Conservation (phyloP, 92 coral and sea anemone genomes). For the Galaxea fascicularis region DNA sequence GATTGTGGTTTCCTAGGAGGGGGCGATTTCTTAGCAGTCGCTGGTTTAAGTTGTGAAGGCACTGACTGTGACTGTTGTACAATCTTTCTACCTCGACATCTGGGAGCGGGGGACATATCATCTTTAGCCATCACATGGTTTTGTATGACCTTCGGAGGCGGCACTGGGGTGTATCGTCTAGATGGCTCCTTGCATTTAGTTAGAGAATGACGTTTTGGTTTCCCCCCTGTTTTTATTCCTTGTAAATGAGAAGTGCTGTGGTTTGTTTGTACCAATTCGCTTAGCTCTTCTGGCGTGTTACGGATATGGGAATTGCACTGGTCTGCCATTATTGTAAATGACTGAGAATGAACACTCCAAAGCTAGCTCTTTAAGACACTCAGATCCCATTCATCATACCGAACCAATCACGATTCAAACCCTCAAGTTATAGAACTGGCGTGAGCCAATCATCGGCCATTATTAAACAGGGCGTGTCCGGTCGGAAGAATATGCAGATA, state of each 20-base stretch:
- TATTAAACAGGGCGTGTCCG: neutral
- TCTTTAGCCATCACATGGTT: neutral
- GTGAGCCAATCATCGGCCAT: neutral
- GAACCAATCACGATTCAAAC: neutral
- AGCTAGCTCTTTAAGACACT: neutral
- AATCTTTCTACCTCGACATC: neutral
- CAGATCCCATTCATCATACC: neutral
- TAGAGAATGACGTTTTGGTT: neutral
- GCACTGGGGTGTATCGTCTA: neutral
- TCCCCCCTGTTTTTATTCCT: conserved; percentile 5
- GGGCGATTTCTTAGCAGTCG: neutral
- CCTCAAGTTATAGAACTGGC: neutral
- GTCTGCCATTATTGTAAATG: neutral
- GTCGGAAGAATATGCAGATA: neutral
- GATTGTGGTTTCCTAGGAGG: neutral
- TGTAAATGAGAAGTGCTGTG: neutral
- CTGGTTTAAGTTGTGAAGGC: neutral
- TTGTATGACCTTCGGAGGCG: neutral
- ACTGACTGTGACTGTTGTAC: neutral
- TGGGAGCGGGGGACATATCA: neutral
- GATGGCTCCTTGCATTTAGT: neutral
- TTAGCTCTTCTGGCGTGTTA: neutral
- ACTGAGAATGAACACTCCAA: neutral
- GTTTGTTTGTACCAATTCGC: neutral
- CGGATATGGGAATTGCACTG: neutral